Percentiles rank a stretch among this genome's conserved stretches.
These are phyloP conservation scores for Zingel zingel DNA, from an alignment of 2,113 vertebrate species.

Conservation along the genomic window DNA sequence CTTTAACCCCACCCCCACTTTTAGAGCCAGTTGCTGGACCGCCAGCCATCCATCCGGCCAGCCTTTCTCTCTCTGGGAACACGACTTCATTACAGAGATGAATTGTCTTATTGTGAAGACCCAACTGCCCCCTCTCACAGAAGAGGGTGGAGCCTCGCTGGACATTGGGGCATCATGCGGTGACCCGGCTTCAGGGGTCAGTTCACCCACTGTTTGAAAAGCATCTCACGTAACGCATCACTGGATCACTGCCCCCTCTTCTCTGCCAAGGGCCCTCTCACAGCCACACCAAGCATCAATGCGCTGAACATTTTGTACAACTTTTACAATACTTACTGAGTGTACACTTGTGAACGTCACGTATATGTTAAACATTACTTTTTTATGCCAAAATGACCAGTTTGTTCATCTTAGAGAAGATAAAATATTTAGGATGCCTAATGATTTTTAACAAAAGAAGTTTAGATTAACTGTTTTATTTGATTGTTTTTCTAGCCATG, in stretches of 20 bases:
- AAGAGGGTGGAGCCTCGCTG: constrained; percentile 69
- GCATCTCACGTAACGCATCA: constrained; percentile 77
- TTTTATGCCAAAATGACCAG: background rate
- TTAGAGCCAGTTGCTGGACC: constrained; percentile 51
- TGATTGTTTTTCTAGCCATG: background rate
- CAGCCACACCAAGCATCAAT: constrained; percentile 27
- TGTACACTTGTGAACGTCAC: background rate
- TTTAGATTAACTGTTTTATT: background rate
- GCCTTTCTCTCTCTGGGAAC: constrained; percentile 71
- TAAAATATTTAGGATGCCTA: background rate
- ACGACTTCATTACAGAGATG: constrained; percentile 81
- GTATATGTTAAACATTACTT: background rate
- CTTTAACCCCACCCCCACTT: constrained; percentile 58
- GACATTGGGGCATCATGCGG: constrained; percentile 74
- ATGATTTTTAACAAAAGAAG: background rate
- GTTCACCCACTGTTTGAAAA: constrained; percentile 79
- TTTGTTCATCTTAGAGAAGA: background rate
- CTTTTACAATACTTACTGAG: constrained; percentile 8
- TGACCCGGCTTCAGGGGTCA: constrained; percentile 83
- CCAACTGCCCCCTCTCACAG: constrained; percentile 65
- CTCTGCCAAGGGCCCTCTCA: constrained; percentile 45
- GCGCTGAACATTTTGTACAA: constrained; percentile 11
- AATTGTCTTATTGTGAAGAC: constrained; percentile 79
- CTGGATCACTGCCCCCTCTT: constrained; percentile 63
- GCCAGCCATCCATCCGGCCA: constrained; percentile 50